Evolutionary conservation across 2,797 vertebrate species (phyloP), one percentile per base, ranked within the genome.

Genomic region (Amniataba percoides): DNA sequence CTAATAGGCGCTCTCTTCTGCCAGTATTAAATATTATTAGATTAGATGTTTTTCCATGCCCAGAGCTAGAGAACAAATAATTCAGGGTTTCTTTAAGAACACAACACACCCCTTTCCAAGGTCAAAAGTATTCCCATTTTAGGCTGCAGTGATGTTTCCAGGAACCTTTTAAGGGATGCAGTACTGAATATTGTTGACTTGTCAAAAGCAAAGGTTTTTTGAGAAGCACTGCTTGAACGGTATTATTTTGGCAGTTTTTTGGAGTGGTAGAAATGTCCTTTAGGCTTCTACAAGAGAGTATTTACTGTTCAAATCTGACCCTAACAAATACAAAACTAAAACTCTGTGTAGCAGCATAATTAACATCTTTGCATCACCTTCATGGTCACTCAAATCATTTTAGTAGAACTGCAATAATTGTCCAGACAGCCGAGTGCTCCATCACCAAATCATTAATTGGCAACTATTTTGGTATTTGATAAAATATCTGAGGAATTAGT

Each of bases 21-120:
- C 19, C 16, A 21, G 34, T 66, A 21, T 60, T 53, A 71, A 12
- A 59, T 8, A 45, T 15, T 46, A 14, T 60, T 49, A 36, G 55
- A 27, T 27, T n/a, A 3, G 16, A 63, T 68, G n/a, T 21, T 49
- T 60, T 39, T 36, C 1, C 6, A 16, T 43, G 18, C 40, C 46
- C 40, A 52, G 21, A 34, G 36, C 25, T 43, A 61, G 27, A 31
- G 27, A 31, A 71, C 14, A 70, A 71, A 25, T 49, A 23, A 66
- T 27, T 61, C 16, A 43, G 4, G 39, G 21, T 74, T 59, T 76
- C 6, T 52, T 4, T n/a, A 11, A 5, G 36, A 52, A 40, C 18
- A 15, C 12, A 31, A 31, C 40, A 21, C 40, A 5, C 25, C 25
- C 2, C 25, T 23, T 60, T 36, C 56, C n/a, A 45, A 34, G 9